phyloP scores from a whole-genome alignment of 2,113 vertebrate genomes.

The Manacus vitellinus region DNA sequence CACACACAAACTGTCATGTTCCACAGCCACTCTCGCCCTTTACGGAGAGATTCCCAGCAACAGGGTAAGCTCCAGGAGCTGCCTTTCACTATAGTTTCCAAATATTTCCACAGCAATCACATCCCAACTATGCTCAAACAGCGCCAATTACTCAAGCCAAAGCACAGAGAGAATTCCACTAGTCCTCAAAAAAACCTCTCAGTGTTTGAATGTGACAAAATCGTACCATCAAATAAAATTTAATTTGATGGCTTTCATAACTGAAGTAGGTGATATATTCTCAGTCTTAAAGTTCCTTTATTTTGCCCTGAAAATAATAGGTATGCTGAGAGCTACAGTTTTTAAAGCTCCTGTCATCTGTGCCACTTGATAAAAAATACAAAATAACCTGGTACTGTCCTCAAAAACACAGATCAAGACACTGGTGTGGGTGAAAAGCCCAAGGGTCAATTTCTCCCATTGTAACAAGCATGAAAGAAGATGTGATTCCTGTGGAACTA shows the following conservation, averaged over 20 bases:
- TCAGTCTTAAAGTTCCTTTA: neutral
- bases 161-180: neutral
- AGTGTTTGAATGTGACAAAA: neutral
- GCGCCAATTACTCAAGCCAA: neutral
- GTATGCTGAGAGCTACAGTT: neutral
- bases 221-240: neutral
- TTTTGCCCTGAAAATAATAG: neutral
- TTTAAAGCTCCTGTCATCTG: neutral
- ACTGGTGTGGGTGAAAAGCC: neutral
- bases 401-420: neutral
- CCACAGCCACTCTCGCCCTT: neutral
- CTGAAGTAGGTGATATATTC: neutral
- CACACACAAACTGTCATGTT: accelerated
- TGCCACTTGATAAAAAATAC: neutral
- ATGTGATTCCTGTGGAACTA: neutral
- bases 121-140: neutral
- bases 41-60: neutral
- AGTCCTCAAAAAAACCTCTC: neutral
- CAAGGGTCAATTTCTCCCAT: neutral
- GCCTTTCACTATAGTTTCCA: neutral
- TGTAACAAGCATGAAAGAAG: neutral
- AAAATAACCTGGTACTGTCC: neutral
- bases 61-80: neutral
- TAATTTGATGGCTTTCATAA: neutral
- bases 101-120: neutral